These are phyloP conservation scores for Anseranas semipalmata DNA, from an alignment of 2,113 vertebrate species.

Conservation along the genomic window DNA sequence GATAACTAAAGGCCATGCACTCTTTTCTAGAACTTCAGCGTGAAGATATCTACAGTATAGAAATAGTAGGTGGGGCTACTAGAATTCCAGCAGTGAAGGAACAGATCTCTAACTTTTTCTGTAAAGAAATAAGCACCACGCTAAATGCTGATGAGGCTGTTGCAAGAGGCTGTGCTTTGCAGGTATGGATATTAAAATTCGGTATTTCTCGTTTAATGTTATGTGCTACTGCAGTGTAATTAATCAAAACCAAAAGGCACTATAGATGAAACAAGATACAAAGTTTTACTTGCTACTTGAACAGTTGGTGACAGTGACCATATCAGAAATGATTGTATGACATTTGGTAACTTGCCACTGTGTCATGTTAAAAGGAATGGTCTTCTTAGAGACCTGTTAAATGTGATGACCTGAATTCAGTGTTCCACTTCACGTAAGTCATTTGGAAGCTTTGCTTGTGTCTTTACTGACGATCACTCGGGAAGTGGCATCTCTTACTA, in stretches of 20 bases:
- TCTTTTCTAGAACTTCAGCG: slow-evolving; percentile 79
- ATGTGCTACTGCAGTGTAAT: not conserved
- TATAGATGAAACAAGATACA: not conserved
- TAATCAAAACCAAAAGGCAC: not conserved
- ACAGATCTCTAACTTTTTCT: slow-evolving; percentile 87
- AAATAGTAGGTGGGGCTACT: slow-evolving; percentile 93
- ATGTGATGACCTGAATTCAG: not conserved
- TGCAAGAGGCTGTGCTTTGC: slow-evolving; percentile 92
- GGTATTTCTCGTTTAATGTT: not conserved
- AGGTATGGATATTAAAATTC: slow-evolving; percentile 75
- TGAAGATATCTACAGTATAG: slow-evolving; percentile 92
- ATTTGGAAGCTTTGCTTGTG: not conserved
- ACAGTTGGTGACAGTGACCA: not conserved
- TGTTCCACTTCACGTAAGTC: not conserved
- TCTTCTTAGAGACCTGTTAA: not conserved
- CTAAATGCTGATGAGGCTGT: slow-evolving; percentile 96
- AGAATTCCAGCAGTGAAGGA: slow-evolving; percentile 93
- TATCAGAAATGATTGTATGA: not conserved
- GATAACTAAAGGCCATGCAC: not conserved
- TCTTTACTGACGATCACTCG: not conserved
- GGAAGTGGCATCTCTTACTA: not conserved
- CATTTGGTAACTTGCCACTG: not conserved
- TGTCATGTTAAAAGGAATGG: not conserved
- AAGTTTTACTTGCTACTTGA: not conserved
- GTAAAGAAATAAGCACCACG: slow-evolving; percentile 94